Conservation (phyloP, 2,797 vertebrate genomes). For the Rhinogobio ventralis region DNA sequence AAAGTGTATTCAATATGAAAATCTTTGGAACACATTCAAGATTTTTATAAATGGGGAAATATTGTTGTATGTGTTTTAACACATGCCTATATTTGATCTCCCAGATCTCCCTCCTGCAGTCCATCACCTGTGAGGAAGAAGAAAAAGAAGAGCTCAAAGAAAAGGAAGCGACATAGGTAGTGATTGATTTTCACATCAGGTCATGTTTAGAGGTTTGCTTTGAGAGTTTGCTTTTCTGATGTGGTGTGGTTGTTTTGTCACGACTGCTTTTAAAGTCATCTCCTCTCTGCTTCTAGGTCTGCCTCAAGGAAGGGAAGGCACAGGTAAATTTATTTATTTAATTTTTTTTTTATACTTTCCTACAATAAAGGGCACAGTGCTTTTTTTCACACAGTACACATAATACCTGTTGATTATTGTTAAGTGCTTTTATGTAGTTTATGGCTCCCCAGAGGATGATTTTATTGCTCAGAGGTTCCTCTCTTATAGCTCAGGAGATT, state of each 20-base stretch:
- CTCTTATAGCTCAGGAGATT: background rate
- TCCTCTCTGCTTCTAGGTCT: slow-evolving; percentile 76
- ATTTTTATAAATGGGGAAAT: background rate
- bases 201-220: slow-evolving; percentile 28
- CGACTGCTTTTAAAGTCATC: slow-evolving; percentile 7
- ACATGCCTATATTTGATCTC: slow-evolving; percentile 43
- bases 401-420: slow-evolving; percentile 14
- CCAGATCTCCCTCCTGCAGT: slow-evolving; percentile 90
- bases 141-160: slow-evolving; percentile 96
- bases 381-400: slow-evolving; percentile 16
- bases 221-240: background rate
- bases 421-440: background rate
- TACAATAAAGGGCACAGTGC: background rate
- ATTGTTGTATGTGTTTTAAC: background rate
- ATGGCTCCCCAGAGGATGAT: background rate
- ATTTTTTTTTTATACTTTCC: background rate
- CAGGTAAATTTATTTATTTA: slow-evolving; percentile 79
- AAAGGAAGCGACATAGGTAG: slow-evolving; percentile 91
- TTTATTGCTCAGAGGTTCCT: background rate
- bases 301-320: slow-evolving; percentile 93
- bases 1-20: background rate
- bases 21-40: background rate
- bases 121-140: slow-evolving; percentile 91
- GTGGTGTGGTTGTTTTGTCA: slow-evolving; percentile 36
- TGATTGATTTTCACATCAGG: slow-evolving; percentile 26